Evolutionary conservation across 2,113 vertebrate genomes (phyloP), one percentile per base, ranked within the genome.

Genomic region (Protomyctophum bolini): DNA sequence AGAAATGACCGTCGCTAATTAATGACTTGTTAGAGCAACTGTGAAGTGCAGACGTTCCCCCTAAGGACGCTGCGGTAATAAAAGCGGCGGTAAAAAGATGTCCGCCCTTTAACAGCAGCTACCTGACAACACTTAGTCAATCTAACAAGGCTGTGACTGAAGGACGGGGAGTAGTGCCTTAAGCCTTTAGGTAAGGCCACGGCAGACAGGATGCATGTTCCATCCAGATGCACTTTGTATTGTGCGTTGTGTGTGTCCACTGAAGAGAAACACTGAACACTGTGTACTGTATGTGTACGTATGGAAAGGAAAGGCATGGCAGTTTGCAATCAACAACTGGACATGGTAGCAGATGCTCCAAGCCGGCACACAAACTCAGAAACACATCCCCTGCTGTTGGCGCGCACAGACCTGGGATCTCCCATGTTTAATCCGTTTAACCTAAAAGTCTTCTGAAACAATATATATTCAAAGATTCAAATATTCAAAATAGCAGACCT

Each of bases 81-180:
- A 62, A 46, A 62, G 49, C 49, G 3, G 7, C 52, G 49, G 49
- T 65, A 28, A 29, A 21, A 65, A 65, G 49, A 47, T 64, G 10
- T 51, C 15, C 33, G 1, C 7, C 28, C 12, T 6, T 5, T 28
- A 65, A 65, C 49, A 12, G 10, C 48, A 52, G 49, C 14, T 65
- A 7, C 29, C 12, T 65, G 63, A 65, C 63, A 52, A 21, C 7
- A 10, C 8, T n/a, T 21, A 52, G 28, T 21, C 21, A 29, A 52
- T 51, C 52, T 29, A 52, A 65, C 29, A 49, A 65, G 49, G 10
- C 8, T 12, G 5, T 3, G 58, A 33, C 59, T 9, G 29, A 41
- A 54, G 51, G 51, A 54, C 10, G 10, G 3, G 11, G 10, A 54
- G 12, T 12, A 54, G 12, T 12, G 51, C 10, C n/a, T 54, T 10